phyloP scores from a whole-genome alignment of 2,888 invertebrate genomes.

The Stramonita haemastoma region DNA sequence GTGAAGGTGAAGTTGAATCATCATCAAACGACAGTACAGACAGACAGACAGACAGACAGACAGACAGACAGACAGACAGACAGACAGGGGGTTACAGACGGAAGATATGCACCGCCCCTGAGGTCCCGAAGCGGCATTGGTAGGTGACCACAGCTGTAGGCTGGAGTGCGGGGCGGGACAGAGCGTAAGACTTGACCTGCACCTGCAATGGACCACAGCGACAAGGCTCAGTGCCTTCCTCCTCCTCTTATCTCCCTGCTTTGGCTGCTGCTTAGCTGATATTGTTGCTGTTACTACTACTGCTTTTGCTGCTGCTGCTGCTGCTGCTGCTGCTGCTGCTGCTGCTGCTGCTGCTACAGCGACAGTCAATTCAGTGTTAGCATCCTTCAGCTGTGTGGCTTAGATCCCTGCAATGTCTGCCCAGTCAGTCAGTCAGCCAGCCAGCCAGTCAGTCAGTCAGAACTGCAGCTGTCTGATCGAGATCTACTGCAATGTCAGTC shows the following conservation, averaged over 20 bases:
- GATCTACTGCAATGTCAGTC: too few relatives aligned
- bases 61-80: background rate
- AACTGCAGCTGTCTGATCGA: too few relatives aligned
- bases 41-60: background rate
- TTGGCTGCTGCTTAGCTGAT: background rate
- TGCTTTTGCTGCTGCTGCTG: background rate
- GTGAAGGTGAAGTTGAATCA: too few relatives aligned
- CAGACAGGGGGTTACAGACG: background rate
- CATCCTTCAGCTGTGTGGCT: too few relatives aligned
- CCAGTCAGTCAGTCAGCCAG: too few relatives aligned
- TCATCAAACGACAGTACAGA: background rate
- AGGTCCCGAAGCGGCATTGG: background rate
- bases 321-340: too few relatives aligned
- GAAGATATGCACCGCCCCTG: constrained; percentile 5
- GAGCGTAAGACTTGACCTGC: constrained; percentile 5
- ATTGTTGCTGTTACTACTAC: background rate
- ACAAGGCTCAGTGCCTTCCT: too few relatives aligned
- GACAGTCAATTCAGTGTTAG: too few relatives aligned
- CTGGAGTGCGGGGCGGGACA: background rate
- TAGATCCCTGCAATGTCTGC: too few relatives aligned
- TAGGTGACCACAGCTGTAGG: background rate
- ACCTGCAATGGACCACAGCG: background rate
- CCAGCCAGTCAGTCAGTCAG: too few relatives aligned
- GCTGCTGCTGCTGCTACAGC: too few relatives aligned
- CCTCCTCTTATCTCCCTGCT: too few relatives aligned